Evolutionary conservation across 2,888 invertebrate species (phyloP).

Genomic region (Mimas tiliae): DNA sequence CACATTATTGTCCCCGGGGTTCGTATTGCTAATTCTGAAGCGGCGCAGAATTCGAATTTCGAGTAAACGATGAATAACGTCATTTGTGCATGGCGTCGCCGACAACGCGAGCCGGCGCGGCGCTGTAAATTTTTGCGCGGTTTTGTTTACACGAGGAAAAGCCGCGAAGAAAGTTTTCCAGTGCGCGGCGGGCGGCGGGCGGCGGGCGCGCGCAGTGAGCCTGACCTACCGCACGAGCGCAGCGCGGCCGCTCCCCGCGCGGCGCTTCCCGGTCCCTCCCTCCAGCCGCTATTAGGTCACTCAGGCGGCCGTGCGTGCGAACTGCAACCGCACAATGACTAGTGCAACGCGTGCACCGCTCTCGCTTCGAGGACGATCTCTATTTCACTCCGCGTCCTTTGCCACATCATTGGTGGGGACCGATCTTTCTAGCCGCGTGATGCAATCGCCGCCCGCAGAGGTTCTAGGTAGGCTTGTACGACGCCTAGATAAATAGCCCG

Average conservation of each 20-base stretch:
- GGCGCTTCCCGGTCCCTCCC: constrained; percentile 81
- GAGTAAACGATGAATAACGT: constrained; percentile 38
- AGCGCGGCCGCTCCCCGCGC: constrained; percentile 68
- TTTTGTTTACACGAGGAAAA: constrained; percentile 80
- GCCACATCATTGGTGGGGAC: constrained; percentile 82
- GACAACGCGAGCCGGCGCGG: constrained; percentile 45
- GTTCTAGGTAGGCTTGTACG: constrained; percentile 68
- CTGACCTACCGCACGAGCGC: constrained; percentile 82
- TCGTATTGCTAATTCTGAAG: constrained; percentile 37
- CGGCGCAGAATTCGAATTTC: constrained; percentile 32
- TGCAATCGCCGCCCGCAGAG: constrained; percentile 66
- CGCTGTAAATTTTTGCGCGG: constrained; percentile 66
- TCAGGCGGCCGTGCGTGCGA: constrained; percentile 81
- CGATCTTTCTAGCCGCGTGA: constrained; percentile 82
- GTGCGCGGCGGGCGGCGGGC: constrained; percentile 71
- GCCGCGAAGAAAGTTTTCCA: constrained; percentile 83
- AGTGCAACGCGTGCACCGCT: constrained; percentile 84
- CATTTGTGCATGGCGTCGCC: constrained; percentile 39
- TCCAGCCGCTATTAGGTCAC: constrained; percentile 84
- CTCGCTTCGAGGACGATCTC: constrained; percentile 85
- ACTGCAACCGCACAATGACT: constrained; percentile 82
- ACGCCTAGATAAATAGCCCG: constrained; percentile 62
- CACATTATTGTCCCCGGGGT: constrained; percentile 55
- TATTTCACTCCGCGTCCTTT: constrained; percentile 83
- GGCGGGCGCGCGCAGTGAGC: constrained; percentile 79